phyloP scores from a whole-genome alignment of 2,797 vertebrate genomes.

The Lutjanus campechanus region DNA sequence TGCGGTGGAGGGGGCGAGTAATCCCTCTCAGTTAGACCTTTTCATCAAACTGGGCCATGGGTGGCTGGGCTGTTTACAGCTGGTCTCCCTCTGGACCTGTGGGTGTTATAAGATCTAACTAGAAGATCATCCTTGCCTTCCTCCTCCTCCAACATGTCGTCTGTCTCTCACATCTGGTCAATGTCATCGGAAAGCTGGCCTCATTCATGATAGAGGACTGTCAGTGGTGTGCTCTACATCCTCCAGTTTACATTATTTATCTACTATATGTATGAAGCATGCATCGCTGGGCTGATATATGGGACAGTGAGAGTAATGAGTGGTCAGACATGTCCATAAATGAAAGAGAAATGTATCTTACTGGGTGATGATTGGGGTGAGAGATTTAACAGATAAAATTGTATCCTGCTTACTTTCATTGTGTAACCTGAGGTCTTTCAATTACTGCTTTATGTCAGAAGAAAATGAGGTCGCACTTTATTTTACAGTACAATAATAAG shows the following conservation, averaged over 20 bases:
- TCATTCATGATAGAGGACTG: constrained; percentile 46
- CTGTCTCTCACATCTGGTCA: constrained; percentile 61
- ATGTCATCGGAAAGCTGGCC: constrained; percentile 22
- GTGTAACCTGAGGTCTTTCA: constrained; percentile 7
- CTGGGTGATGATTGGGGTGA: not conserved
- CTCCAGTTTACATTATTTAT: constrained; percentile 54
- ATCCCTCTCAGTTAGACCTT: constrained; percentile 71
- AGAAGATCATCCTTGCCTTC: constrained; percentile 48
- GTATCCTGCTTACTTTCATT: constrained; percentile 4
- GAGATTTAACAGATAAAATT: not conserved
- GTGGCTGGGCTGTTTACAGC: constrained; percentile 71
- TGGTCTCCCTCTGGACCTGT: constrained; percentile 53
- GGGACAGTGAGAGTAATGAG: constrained; percentile 44
- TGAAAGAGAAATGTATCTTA: not conserved
- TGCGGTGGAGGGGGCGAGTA: constrained; percentile 57
- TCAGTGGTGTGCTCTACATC: constrained; percentile 16
- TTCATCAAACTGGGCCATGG: constrained; percentile 77
- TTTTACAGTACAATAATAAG: too few relatives aligned
- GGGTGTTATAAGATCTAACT: constrained; percentile 64
- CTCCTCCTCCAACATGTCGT: constrained; percentile 24
- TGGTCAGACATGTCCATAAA: not conserved
- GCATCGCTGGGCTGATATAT: constrained; percentile 38
- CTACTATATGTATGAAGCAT: constrained; percentile 23
- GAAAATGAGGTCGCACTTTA: not conserved
- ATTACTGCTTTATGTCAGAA: constrained; percentile 28